These are phyloP conservation scores for Tholera decimalis DNA, from an alignment of 2,888 invertebrate genomes.

Conservation along the genomic window DNA sequence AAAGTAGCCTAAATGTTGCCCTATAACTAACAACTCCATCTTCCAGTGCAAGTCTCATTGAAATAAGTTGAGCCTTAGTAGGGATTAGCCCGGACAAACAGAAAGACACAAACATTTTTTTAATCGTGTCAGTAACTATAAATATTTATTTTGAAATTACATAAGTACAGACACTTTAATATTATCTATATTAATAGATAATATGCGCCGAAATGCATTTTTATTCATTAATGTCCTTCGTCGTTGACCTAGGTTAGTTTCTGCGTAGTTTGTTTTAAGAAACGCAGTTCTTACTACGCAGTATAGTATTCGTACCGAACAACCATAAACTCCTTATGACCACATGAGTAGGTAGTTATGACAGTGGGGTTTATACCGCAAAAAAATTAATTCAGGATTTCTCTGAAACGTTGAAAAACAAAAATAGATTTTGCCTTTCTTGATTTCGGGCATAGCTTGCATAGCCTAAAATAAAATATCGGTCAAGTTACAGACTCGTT, in stretches of 20 bases:
- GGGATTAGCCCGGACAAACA: too few species aligned
- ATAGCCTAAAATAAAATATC: conserved; percentile 18
- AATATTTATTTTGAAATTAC: too few species aligned
- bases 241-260: conserved; percentile 65
- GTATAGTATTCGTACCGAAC: conserved; percentile 15
- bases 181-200: neutral
- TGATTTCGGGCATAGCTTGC: conserved; percentile 4
- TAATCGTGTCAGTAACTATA: too few species aligned
- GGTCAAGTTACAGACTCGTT: conserved; percentile 21
- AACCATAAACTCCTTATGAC: conserved; percentile 17
- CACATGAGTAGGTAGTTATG: too few species aligned
- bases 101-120: too few species aligned
- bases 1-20: too few species aligned
- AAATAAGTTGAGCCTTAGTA: too few species aligned
- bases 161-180: too few species aligned
- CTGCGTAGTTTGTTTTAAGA: conserved; percentile 55
- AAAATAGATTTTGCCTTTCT: conserved; percentile 11
- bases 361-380: conserved; percentile 13
- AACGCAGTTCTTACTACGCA: conserved; percentile 54
- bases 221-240: conserved; percentile 51
- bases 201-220: conserved; percentile 15
- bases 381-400: conserved; percentile 24
- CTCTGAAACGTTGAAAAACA: conserved; percentile 7
- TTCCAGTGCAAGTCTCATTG: too few species aligned
- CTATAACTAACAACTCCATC: too few species aligned